A percentile compares a stretch with the other conserved stretches of the same genome.
phyloP scores from a whole-genome alignment of 1,140 invertebrate species.

The Cherax destructor region DNA sequence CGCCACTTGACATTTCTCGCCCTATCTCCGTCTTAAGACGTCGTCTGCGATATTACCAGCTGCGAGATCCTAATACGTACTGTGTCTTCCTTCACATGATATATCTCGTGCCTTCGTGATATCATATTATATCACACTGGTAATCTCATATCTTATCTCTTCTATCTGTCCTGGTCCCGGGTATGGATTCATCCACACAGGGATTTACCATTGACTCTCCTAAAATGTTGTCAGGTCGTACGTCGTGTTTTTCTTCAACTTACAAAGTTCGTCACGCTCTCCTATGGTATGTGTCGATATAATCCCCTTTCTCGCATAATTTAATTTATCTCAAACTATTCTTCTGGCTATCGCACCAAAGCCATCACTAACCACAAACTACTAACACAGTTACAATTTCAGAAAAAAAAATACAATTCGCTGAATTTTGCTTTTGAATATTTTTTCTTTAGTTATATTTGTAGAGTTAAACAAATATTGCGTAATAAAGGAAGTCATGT shows the following conservation, averaged over 20 bases:
- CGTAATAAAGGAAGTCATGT: no score
- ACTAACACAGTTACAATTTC: no score
- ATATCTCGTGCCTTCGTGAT: background rate
- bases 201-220: background rate
- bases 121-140: background rate
- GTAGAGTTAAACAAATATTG: no score
- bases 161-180: background rate
- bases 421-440: no score
- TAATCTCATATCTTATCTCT: background rate
- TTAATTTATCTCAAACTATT: background rate
- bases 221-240: background rate
- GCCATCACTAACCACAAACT: no score
- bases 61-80: background rate
- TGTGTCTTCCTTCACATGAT: background rate
- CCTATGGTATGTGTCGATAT: background rate
- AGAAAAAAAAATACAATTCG: no score
- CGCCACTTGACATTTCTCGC: conserved; percentile 7
- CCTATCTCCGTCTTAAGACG: background rate
- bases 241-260: background rate
- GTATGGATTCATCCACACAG: background rate
- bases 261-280: background rate
- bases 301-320: background rate
- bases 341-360: no score
- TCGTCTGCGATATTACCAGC: background rate
- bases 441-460: no score